Conservation (phyloP, 2,888 invertebrate genomes). For the Drosophila setosimentum region DNA sequence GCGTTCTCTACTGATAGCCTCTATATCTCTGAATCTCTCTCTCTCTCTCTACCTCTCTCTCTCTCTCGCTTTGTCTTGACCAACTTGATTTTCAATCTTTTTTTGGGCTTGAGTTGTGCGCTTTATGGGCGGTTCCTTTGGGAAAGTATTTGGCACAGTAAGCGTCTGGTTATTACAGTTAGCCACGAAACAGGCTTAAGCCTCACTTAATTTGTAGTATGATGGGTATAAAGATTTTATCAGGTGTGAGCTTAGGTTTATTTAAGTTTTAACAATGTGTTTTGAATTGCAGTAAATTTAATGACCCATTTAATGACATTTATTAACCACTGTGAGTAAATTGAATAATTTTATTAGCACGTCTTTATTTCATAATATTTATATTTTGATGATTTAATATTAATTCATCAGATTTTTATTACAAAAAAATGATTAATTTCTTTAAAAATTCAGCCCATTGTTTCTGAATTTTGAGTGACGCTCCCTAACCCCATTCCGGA, state of each 20-base stretch:
- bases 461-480: conserved; percentile 28
- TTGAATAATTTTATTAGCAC: not conserved
- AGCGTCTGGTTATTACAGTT: conserved; percentile 77
- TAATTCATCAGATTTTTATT: not conserved
- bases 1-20: conserved; percentile 40
- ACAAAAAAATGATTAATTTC: not conserved
- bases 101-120: conserved; percentile 46
- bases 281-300: not conserved
- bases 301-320: not conserved
- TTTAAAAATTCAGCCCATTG: not conserved
- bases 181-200: conserved; percentile 48
- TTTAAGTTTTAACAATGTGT: not conserved
- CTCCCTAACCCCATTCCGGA: conserved; percentile 72
- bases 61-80: conserved; percentile 6
- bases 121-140: conserved; percentile 65
- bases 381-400: not conserved
- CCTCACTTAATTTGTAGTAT: conserved; percentile 1
- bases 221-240: not conserved
- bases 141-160: conserved; percentile 79
- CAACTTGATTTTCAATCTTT: conserved; percentile 69
- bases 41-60: conserved; percentile 1
- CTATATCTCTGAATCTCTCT: conserved; percentile 8
- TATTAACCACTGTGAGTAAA: not conserved
- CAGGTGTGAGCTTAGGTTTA: not conserved
- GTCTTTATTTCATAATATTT: not conserved